Conservation (phyloP, 2,797 vertebrate species). For the Odontamblyopus rebecca region DNA sequence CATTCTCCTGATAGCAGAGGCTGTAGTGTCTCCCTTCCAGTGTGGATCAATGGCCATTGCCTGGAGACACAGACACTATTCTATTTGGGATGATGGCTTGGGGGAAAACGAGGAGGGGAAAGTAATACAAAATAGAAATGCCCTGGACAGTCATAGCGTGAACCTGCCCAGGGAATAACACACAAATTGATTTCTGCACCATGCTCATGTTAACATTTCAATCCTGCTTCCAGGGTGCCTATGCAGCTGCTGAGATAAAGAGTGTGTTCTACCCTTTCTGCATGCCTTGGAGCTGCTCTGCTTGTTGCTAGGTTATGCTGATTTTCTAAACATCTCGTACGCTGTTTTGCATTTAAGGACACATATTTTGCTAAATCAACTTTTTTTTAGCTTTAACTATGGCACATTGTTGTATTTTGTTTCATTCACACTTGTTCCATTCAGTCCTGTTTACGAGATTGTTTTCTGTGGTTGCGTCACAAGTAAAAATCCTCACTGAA, state of each 20-base stretch:
- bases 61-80: constrained; percentile 72
- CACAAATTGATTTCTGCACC: constrained; percentile 70
- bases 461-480: no score
- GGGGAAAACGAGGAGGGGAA: constrained; percentile 65
- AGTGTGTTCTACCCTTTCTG: constrained; percentile 19
- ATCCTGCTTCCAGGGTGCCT: constrained; percentile 40
- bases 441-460: no score
- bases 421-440: no score
- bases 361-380: no score
- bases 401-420: no score
- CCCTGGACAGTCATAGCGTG: constrained; percentile 49
- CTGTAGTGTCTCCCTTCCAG: constrained; percentile 62
- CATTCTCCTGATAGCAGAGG: constrained; percentile 49
- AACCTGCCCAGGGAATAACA: constrained; percentile 62
- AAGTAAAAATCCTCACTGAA: no score
- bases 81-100: constrained; percentile 70
- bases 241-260: constrained; percentile 33
- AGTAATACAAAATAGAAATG: constrained; percentile 72
- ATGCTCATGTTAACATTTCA: constrained; percentile 62
- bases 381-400: no score
- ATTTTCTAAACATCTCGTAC: constrained; percentile 40
- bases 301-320: constrained; percentile 33
- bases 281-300: constrained; percentile 23
- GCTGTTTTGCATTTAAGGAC: constrained; percentile 26
- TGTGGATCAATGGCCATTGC: constrained; percentile 71